Conservation (phyloP, 2,888 invertebrate genomes). For the Drosophila prostipennis region DNA sequence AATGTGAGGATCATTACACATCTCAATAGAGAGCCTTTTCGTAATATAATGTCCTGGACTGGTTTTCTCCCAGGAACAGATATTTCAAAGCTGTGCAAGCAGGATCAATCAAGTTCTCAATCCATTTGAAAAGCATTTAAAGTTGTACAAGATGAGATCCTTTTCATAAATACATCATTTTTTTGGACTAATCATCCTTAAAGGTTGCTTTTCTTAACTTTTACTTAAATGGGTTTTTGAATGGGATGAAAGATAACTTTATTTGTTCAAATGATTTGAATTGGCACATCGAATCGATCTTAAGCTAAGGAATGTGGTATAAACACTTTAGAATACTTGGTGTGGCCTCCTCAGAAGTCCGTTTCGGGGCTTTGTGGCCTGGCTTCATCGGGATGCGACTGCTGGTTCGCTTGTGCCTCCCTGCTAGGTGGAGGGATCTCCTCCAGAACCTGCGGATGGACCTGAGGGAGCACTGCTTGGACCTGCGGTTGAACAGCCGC, state of each 20-base stretch:
- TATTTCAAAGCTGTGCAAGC: background rate
- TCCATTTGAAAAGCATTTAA: background rate
- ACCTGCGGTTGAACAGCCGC: conserved; percentile 13
- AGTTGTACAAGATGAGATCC: no score
- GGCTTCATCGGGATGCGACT: conserved; percentile 33
- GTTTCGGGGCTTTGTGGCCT: conserved; percentile 83
- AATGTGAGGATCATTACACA: conserved; percentile 58
- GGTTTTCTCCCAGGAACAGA: conserved; percentile 23
- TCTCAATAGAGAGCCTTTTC: conserved; percentile 48
- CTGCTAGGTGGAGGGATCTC: background rate
- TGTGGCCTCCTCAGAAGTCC: conserved; percentile 69
- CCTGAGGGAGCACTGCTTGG: conserved; percentile 22
- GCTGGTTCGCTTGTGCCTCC: conserved; percentile 9
- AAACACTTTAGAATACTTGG: conserved; percentile 37
- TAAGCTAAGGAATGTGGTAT: conserved; percentile 16
- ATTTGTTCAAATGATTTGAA: conserved; percentile 40
- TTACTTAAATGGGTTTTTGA: background rate
- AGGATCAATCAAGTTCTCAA: background rate
- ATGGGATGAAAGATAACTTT: conserved; percentile 31
- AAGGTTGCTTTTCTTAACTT: background rate
- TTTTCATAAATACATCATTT: background rate
- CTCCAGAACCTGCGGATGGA: conserved; percentile 2
- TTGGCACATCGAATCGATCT: conserved; percentile 17
- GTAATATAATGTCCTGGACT: conserved; percentile 65
- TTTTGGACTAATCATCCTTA: no score